These are phyloP conservation scores for Antheraea pernyi DNA, from an alignment of 1,140 invertebrate genomes.

Conservation along the genomic window DNA sequence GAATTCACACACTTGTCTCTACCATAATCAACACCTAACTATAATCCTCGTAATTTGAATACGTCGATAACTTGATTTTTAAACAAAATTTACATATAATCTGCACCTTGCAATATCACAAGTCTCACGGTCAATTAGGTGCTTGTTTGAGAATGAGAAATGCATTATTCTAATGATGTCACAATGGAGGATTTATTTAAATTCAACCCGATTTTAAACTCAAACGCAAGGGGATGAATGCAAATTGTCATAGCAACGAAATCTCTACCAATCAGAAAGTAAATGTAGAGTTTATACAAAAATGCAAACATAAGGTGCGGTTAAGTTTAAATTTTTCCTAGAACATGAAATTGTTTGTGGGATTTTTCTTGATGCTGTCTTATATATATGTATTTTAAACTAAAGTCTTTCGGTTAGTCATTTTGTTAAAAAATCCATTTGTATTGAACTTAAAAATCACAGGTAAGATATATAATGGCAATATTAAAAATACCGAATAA, in stretches of 20 bases:
- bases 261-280: slow-evolving; percentile 40
- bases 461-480: too few species aligned
- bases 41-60: slow-evolving; percentile 55
- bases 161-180: slow-evolving; percentile 44
- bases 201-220: slow-evolving; percentile 40
- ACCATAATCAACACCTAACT: neutral
- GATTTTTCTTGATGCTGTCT: too few species aligned
- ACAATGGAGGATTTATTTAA: slow-evolving; percentile 63
- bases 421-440: too few species aligned
- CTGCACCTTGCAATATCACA: slow-evolving; percentile 24
- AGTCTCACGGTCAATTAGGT: slow-evolving; percentile 53
- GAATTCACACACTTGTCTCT: slow-evolving; percentile 63
- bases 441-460: too few species aligned
- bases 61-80: slow-evolving; percentile 54
- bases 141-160: slow-evolving; percentile 34
- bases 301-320: slow-evolving; percentile 33
- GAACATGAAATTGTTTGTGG: neutral
- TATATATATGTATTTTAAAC: too few species aligned
- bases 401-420: too few species aligned
- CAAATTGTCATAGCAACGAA: slow-evolving; percentile 38
- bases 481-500: too few species aligned
- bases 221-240: slow-evolving; percentile 39
- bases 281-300: slow-evolving; percentile 71
- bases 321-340: neutral
- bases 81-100: slow-evolving; percentile 32